Percentiles rank a stretch among this genome's conserved stretches.
phyloP scores from a whole-genome alignment of 2,797 vertebrate species.

The Glyptemys insculpta region DNA sequence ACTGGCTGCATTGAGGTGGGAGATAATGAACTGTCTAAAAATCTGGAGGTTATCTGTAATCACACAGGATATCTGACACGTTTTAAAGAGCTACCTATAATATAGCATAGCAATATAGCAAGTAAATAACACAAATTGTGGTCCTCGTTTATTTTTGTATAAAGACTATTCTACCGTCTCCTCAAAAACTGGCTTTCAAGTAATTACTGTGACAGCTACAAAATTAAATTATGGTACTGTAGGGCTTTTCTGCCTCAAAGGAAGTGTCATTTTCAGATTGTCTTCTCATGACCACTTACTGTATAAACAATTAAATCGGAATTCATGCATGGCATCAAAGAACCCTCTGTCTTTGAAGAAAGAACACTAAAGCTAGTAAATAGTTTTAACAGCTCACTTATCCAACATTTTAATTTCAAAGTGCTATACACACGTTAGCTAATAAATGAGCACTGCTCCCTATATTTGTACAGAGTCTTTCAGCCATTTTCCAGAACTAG shows the following conservation, averaged over 20 bases:
- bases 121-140: background rate
- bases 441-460: background rate
- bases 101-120: too few species aligned
- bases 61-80: background rate
- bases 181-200: slow-evolving; percentile 22
- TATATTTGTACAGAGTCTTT: background rate
- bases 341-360: background rate
- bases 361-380: background rate
- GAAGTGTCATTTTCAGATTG: slow-evolving; percentile 21
- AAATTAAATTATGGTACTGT: slow-evolving; percentile 1
- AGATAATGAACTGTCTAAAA: too few species aligned
- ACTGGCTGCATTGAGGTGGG: too few species aligned
- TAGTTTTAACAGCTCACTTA: slow-evolving; percentile 1
- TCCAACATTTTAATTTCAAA: slow-evolving; percentile 13
- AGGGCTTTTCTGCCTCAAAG: background rate
- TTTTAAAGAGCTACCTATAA: background rate
- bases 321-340: background rate
- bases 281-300: slow-evolving; percentile 13
- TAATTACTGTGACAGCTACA: background rate
- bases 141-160: slow-evolving; percentile 29
- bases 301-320: background rate
- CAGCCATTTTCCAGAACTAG: background rate
- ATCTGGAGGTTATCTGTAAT: too few species aligned
- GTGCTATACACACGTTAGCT: background rate
- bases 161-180: background rate